phyloP scores from a whole-genome alignment of 2,797 vertebrate genomes.

The Eremophila alpestris region DNA sequence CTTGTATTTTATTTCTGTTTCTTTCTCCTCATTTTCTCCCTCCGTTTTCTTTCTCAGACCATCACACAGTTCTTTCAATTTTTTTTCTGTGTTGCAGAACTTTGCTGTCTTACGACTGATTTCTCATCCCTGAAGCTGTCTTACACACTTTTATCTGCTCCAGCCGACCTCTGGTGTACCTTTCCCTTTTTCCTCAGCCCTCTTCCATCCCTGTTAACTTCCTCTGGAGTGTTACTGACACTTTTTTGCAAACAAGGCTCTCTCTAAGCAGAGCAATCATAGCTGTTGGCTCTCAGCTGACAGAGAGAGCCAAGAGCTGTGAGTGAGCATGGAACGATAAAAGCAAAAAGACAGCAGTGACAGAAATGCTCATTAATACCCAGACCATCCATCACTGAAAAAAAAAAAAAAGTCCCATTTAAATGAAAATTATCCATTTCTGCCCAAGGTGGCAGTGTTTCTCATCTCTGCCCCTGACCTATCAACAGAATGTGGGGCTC shows the following conservation, averaged over 20 bases:
- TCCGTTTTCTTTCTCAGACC: neutral
- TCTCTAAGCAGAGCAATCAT: neutral
- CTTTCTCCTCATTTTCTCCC: neutral
- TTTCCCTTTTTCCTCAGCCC: neutral
- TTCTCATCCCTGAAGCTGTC: neutral
- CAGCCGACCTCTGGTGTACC: accelerated
- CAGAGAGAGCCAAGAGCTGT: neutral
- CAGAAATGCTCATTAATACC: neutral
- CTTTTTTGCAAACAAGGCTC: neutral
- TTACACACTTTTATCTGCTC: neutral
- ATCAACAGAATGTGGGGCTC: neutral
- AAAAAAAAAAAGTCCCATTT: neutral
- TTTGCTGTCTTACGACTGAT: neutral
- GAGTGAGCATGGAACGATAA: neutral
- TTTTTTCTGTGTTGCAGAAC: neutral
- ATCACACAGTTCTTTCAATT: neutral
- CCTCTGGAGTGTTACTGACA: neutral
- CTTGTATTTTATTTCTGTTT: neutral
- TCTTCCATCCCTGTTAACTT: neutral
- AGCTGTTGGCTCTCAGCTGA: neutral
- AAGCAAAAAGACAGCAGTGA: neutral
- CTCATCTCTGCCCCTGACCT: neutral
- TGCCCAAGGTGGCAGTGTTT: neutral
- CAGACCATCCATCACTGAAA: neutral
- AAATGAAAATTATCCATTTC: neutral